Base-by-base conservation (phyloP, 1,140 invertebrate species). In the Zaprionus gabonicus region DNA sequence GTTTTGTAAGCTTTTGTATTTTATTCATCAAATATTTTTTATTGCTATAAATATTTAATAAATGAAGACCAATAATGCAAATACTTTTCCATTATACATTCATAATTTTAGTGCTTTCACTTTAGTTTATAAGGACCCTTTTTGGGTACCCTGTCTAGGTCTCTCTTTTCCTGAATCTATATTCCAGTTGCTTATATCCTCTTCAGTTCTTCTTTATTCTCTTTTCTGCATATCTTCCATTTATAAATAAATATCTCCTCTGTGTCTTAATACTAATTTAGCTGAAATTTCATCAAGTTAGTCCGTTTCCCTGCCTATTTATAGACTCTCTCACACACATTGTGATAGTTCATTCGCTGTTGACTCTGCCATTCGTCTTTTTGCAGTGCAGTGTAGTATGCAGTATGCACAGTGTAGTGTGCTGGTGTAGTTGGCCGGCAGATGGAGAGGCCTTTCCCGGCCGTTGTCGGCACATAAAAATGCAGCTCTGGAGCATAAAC, bases 401-500 rank as follows among this genome's bases (percentile, higher is more conserved):
- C 17, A 17, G 2, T 51, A 34, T 57, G 67, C n/a, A 13, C 44
- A 68, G 63, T 49, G 46, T 53, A 31, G 28, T 10, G 28, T 31
- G 28, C 9, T 31, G 28, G 56, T 49, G 46, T 53, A 65, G 55
- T 57, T 56, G 36, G 49, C n/a, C 68, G 10, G 49, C 77, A 78
- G 77, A 83, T 88, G 84, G 80, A 80, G 80, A 72, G 74, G 77
- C 38, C 71, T 74, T 46, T 46, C 41, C n/a, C n/a, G 41, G 59
- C 53, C 25, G 31, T 62, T 68, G 64, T 71, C 75, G 70, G 76
- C 62, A 81, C 84, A 88, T 90, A 88, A 90, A 88, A 88, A 90
- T 88, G 84, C 84, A 88, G 85, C 84, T 88, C 71, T 76, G 62
- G 36, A 71, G 75, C 84, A 90, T 88, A 84, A 88, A 88, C 81